A percentile compares a stretch with the other conserved stretches of the same genome.
phyloP scores from a whole-genome alignment of 2,888 invertebrate genomes.

The Mesoligia furuncula region DNA sequence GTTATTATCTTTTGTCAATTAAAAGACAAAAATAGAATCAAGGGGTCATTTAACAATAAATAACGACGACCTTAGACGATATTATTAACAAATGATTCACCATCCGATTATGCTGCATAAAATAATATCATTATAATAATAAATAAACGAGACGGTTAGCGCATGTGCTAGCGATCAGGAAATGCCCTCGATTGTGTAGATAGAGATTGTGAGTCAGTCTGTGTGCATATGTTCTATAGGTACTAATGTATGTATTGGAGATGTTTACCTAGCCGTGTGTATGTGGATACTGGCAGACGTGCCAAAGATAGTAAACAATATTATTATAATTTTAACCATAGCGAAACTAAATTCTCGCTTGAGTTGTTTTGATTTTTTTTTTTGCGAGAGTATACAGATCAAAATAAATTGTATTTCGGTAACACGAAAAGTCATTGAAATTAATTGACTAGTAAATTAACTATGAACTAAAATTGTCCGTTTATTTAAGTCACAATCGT shows the following conservation, averaged over 20 bases:
- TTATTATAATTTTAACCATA: background rate
- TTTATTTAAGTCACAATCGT: background rate
- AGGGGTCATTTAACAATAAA: constrained; percentile 18
- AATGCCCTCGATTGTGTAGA: constrained; percentile 37
- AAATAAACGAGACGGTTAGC: constrained; percentile 7
- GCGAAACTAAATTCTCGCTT: background rate
- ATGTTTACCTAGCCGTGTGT: background rate
- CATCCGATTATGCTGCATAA: background rate
- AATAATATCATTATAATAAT: constrained; percentile 14
- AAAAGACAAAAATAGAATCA: background rate
- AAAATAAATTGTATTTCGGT: background rate
- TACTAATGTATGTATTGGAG: background rate
- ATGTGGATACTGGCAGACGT: background rate
- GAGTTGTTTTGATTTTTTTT: background rate
- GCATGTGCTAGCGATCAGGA: constrained; percentile 39
- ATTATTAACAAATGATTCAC: constrained; percentile 30
- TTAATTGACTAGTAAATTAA: background rate
- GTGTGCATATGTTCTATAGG: background rate
- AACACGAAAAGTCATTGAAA: background rate
- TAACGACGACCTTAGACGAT: constrained; percentile 1
- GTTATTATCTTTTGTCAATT: background rate
- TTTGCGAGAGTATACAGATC: background rate
- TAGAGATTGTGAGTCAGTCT: constrained; percentile 28
- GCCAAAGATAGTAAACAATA: background rate
- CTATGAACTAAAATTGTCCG: background rate